Percentiles rank a stretch among this genome's conserved stretches.
phyloP scores from a whole-genome alignment of 37 sponge, comb jelly and placozoan genomes.

The Eunapius fragilis region DNA sequence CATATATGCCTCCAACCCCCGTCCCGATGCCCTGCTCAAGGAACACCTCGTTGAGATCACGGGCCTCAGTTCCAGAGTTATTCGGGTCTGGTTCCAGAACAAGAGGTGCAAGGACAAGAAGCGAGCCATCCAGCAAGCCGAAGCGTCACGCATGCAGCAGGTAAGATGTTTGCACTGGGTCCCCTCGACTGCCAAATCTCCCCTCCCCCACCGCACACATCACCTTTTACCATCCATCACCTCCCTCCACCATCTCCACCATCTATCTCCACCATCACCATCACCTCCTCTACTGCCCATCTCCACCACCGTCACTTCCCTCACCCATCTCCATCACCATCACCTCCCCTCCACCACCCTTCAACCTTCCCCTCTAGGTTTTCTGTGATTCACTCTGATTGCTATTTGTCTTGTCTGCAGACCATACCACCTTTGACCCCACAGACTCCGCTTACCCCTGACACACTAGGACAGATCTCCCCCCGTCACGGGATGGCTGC shows the following conservation, averaged over 20 bases:
- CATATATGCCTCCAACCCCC: conserved; percentile 82
- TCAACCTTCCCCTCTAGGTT: background rate
- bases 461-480: conserved; percentile 61
- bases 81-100: conserved; percentile 99
- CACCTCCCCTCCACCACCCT: background rate
- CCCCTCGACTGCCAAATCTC: too few relatives aligned
- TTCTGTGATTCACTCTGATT: background rate
- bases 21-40: conserved; percentile 92
- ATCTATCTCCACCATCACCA: too few relatives aligned
- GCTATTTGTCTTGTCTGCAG: background rate
- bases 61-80: conserved; percentile 83
- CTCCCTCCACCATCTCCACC: background rate
- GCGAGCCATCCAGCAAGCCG: conserved; percentile 70
- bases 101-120: conserved; percentile 99
- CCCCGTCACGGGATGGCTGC: conserved; percentile 52
- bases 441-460: conserved; percentile 67
- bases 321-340: background rate
- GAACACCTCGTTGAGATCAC: conserved; percentile 91
- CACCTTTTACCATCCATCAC: too few relatives aligned
- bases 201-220: too few relatives aligned
- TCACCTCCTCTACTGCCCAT: too few relatives aligned
- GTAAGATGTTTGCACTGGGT: too few relatives aligned
- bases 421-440: conserved; percentile 56
- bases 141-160: conserved; percentile 25
- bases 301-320: too few relatives aligned